phyloP scores from a whole-genome alignment of 2,113 vertebrate genomes.

The Vidua macroura region DNA sequence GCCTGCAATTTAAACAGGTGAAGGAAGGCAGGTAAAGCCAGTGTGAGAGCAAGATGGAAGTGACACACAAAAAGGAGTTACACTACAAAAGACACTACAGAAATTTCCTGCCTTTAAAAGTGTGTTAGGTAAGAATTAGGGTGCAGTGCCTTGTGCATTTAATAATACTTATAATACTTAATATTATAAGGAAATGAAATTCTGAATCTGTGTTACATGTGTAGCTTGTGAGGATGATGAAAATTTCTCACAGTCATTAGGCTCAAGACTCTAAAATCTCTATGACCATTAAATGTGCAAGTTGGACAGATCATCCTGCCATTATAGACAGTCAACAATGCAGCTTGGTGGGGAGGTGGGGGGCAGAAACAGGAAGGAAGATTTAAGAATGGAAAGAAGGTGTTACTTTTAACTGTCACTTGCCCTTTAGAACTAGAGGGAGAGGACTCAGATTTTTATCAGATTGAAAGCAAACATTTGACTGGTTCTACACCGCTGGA shows the following conservation, averaged over 20 bases:
- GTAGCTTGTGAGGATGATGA: neutral
- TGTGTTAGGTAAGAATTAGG: neutral
- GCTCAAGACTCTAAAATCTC: neutral
- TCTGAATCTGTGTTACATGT: neutral
- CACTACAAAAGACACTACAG: neutral
- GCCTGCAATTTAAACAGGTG: neutral
- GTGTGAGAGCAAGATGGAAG: neutral
- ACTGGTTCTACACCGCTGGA: neutral
- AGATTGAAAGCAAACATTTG: neutral
- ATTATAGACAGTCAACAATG: neutral
- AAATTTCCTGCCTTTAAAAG: neutral
- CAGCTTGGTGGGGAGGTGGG: neutral
- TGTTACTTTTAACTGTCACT: neutral
- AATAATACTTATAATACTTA: no score
- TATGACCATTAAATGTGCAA: neutral
- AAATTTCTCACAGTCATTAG: neutral
- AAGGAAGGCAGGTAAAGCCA: neutral
- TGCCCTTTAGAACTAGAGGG: neutral
- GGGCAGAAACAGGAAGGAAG: neutral
- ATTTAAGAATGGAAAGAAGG: neutral
- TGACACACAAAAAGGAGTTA: neutral
- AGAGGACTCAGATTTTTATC: neutral
- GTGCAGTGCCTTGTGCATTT: neutral
- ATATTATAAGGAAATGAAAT: neutral
- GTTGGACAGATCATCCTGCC: neutral